These are phyloP conservation scores for Cotesia typhae DNA, from an alignment of 1,140 invertebrate species.

Conservation along the genomic window DNA sequence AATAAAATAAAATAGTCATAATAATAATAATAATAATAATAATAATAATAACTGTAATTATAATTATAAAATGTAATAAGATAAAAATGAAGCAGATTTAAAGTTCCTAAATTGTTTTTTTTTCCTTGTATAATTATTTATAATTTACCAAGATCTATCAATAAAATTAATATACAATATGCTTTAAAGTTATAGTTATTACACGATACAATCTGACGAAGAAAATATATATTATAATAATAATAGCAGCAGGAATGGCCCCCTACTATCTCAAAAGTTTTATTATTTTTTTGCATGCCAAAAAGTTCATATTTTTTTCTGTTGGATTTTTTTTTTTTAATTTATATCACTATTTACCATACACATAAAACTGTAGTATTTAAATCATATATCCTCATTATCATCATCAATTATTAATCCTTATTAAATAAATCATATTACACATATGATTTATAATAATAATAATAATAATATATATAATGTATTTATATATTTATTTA, in stretches of 20 bases:
- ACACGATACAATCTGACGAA: conserved; percentile 57
- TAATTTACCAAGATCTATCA: conserved; percentile 59
- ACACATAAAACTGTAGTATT: conserved; percentile 42
- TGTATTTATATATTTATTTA: conserved; percentile 50
- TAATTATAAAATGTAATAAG: conserved; percentile 27
- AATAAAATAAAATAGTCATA: background rate
- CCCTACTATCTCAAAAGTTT: conserved; percentile 64
- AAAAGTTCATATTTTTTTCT: conserved; percentile 47
- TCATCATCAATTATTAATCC: conserved; percentile 45
- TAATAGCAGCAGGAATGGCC: conserved; percentile 63
- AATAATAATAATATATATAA: conserved; percentile 44
- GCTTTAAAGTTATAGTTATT: conserved; percentile 59
- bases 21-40: conserved; percentile 13
- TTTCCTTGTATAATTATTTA: conserved; percentile 55
- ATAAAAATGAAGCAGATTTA: conserved; percentile 32
- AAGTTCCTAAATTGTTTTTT: conserved; percentile 43
- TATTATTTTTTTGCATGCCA: conserved; percentile 53
- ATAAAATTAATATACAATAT: conserved; percentile 65
- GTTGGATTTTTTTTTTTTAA: conserved; percentile 39
- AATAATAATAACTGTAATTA: conserved; percentile 13
- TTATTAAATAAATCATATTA: conserved; percentile 62
- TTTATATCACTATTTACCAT: conserved; percentile 44
- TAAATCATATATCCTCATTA: conserved; percentile 42
- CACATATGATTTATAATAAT: conserved; percentile 53
- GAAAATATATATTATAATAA: conserved; percentile 55